A percentile compares a stretch with the other conserved stretches of the same genome.
phyloP scores from a whole-genome alignment of 2,888 invertebrate species.

The Odontocolon sp. region DNA sequence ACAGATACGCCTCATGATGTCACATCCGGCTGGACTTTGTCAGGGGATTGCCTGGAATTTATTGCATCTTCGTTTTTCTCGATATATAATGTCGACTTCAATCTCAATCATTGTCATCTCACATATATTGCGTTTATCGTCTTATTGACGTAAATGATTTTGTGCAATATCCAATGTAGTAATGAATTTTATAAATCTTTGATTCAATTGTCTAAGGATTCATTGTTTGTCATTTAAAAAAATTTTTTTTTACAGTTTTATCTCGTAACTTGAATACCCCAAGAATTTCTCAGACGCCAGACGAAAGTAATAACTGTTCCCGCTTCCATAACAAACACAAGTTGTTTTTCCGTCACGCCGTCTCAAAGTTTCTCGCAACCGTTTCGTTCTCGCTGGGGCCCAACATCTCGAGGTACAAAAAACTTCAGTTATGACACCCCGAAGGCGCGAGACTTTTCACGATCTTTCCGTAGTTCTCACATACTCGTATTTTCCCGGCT shows the following conservation, averaged over 20 bases:
- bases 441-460: conserved; percentile 55
- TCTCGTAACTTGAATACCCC: conserved; percentile 11
- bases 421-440: conserved; percentile 58
- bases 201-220: conserved; percentile 13
- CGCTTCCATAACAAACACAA: conserved; percentile 52
- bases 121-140: too few relatives aligned
- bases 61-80: too few relatives aligned
- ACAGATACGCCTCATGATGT: too few relatives aligned
- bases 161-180: too few relatives aligned
- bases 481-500: conserved; percentile 35
- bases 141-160: too few relatives aligned
- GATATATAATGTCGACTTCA: too few relatives aligned
- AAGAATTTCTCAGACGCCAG: conserved; percentile 47
- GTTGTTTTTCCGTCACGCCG: conserved; percentile 54
- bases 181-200: not conserved
- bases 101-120: too few relatives aligned
- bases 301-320: conserved; percentile 56
- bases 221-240: not conserved
- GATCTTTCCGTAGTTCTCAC: conserved; percentile 20
- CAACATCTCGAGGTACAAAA: conserved; percentile 24
- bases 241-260: conserved; percentile 8
- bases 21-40: too few relatives aligned
- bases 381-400: conserved; percentile 28
- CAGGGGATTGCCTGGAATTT: too few relatives aligned
- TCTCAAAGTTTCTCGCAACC: conserved; percentile 50